Evolutionary conservation across 2,888 invertebrate genomes (phyloP).

Genomic region (Oxystoma pomonae): DNA sequence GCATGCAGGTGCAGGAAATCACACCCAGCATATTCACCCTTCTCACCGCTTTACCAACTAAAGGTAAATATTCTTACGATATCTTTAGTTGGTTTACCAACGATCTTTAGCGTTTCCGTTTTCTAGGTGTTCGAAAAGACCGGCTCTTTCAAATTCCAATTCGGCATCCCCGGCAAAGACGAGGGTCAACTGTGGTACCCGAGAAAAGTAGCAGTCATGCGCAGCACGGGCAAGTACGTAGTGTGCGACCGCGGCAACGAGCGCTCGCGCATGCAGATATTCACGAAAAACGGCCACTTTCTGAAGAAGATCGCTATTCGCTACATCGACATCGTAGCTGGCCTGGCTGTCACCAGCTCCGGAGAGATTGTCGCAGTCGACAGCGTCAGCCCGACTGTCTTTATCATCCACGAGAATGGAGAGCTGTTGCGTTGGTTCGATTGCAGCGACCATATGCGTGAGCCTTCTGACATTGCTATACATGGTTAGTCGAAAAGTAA

Average conservation of each 20-base stretch:
- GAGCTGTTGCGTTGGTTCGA: conserved; percentile 95
- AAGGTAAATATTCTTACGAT: neutral
- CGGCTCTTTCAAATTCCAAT: conserved; percentile 89
- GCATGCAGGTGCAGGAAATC: no score
- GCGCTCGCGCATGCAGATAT: conserved; percentile 95
- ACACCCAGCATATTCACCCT: no score
- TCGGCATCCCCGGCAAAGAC: conserved; percentile 91
- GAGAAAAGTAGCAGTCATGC: conserved; percentile 89
- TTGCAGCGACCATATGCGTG: conserved; percentile 96
- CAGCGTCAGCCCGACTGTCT: conserved; percentile 95
- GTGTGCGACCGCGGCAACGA: conserved; percentile 97
- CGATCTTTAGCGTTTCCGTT: neutral
- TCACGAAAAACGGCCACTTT: conserved; percentile 93
- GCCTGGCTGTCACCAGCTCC: conserved; percentile 86
- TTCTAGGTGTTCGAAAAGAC: conserved; percentile 86
- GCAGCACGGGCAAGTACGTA: conserved; percentile 85
- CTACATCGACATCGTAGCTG: conserved; percentile 89
- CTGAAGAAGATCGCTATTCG: conserved; percentile 90
- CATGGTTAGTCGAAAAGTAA: conserved; percentile 63
- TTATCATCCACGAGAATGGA: conserved; percentile 88
- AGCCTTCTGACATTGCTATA: conserved; percentile 95
- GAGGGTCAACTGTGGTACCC: conserved; percentile 98
- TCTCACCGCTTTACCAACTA: no score
- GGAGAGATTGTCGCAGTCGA: conserved; percentile 96
- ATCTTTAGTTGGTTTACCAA: neutral